Evolutionary conservation across 2,888 invertebrate species (phyloP).

Genomic region (Metalampra italica): DNA sequence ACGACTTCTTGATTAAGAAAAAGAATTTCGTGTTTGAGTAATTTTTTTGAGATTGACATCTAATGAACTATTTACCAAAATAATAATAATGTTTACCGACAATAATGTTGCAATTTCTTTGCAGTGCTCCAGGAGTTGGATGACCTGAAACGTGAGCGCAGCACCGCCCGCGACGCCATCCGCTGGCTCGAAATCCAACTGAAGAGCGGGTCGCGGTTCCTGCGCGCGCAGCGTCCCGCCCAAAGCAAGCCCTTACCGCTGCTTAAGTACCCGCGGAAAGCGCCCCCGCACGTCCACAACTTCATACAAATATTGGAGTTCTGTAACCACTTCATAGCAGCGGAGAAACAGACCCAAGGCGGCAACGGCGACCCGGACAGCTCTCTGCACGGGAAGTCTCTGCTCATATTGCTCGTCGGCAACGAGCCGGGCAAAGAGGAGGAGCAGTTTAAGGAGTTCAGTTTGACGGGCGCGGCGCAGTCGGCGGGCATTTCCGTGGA

Average conservation of each 20-base stretch:
- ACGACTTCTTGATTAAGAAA: too few species aligned
- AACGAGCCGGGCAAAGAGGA: constrained; percentile 59
- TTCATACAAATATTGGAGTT: constrained; percentile 91
- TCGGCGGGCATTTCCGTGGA: constrained; percentile 90
- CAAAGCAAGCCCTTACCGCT: constrained; percentile 85
- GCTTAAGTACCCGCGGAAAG: constrained; percentile 66
- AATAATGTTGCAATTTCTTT: constrained; percentile 25
- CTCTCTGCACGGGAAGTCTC: constrained; percentile 54
- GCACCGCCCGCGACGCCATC: constrained; percentile 92
- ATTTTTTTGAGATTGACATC: too few species aligned
- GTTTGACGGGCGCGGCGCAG: constrained; percentile 86
- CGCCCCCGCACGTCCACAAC: constrained; percentile 77
- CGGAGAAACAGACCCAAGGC: constrained; percentile 51
- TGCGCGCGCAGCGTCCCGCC: constrained; percentile 91
- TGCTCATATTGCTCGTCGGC: constrained; percentile 90
- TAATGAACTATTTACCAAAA: too few species aligned
- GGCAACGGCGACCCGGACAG: constrained; percentile 59
- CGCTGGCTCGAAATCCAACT: constrained; percentile 95
- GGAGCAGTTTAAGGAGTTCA: constrained; percentile 81
- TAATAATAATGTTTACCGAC: too few species aligned
- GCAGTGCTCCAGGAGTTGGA: constrained; percentile 93
- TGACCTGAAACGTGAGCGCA: constrained; percentile 90
- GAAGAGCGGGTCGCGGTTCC: constrained; percentile 90
- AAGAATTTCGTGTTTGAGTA: too few species aligned
- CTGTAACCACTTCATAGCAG: constrained; percentile 84